Percentiles rank a stretch among this genome's conserved stretches.
phyloP scores from a whole-genome alignment of 2,888 invertebrate species.

The Suillia variegata region DNA sequence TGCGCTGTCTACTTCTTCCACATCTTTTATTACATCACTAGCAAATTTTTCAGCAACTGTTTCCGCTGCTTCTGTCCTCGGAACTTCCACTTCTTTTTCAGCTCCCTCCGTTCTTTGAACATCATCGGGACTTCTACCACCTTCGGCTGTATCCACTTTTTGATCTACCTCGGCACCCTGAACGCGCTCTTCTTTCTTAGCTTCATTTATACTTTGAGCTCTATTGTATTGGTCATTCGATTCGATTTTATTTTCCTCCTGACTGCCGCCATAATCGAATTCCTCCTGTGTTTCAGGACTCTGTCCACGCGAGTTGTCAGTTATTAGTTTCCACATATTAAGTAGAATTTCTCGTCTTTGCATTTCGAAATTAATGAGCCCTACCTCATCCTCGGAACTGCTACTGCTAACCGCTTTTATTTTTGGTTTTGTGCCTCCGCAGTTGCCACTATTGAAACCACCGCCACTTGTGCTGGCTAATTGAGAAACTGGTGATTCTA shows the following conservation, averaged over 20 bases:
- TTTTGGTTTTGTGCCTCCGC: conserved; percentile 29
- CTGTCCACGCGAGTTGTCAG: conserved; percentile 33
- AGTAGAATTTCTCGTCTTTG: conserved; percentile 39
- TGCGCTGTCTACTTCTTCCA: too few relatives aligned
- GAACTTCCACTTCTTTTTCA: background rate
- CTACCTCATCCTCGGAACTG: conserved; percentile 46
- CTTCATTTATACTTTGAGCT: too few relatives aligned
- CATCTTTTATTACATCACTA: too few relatives aligned
- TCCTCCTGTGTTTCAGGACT: background rate
- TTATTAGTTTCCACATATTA: conserved; percentile 50
- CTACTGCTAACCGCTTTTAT: conserved; percentile 53
- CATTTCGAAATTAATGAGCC: conserved; percentile 31
- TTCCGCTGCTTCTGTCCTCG: background rate
- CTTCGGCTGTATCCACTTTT: too few relatives aligned
- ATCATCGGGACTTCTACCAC: too few relatives aligned
- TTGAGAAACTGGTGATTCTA: conserved; percentile 35
- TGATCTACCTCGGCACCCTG: too few relatives aligned
- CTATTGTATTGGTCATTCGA: too few relatives aligned
- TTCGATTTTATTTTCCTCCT: too few relatives aligned
- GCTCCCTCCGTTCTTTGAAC: too few relatives aligned
- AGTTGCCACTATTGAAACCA: background rate
- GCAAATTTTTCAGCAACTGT: too few relatives aligned
- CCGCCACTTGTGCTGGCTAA: conserved; percentile 11
- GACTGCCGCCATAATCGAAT: background rate
- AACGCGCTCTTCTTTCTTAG: too few relatives aligned